Conservation (phyloP, 2,888 invertebrate genomes). For the Rhagonycha lutea region DNA sequence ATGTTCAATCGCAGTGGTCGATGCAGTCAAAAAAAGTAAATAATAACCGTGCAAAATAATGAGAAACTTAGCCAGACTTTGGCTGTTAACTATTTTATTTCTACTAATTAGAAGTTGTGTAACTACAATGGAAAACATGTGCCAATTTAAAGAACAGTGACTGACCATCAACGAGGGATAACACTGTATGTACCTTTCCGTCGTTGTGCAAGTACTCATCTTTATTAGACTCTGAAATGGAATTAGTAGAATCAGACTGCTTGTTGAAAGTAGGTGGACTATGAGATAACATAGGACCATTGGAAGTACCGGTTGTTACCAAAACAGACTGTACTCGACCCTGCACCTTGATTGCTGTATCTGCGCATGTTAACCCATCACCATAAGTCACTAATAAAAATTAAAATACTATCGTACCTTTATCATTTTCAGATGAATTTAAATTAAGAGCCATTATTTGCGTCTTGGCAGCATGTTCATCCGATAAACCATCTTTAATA, state of each 20-base stretch:
- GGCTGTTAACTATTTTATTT: background rate
- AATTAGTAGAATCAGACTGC: conserved; percentile 42
- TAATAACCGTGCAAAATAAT: background rate
- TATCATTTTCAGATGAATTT: conserved; percentile 40
- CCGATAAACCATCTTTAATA: conserved; percentile 28
- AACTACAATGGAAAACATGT: conserved; percentile 23
- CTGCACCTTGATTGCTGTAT: conserved; percentile 39
- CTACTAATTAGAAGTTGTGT: conserved; percentile 6
- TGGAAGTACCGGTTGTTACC: conserved; percentile 52
- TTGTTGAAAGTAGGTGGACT: conserved; percentile 50
- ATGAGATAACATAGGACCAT: conserved; percentile 54
- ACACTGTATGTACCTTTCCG: conserved; percentile 46
- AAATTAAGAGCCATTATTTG: conserved; percentile 44
- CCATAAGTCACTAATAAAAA: conserved; percentile 12
- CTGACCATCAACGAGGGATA: conserved; percentile 27
- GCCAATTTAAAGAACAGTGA: conserved; percentile 25
- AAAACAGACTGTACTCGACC: conserved; percentile 52
- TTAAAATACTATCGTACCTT: conserved; percentile 39
- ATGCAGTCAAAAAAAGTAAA: background rate
- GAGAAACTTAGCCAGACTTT: background rate
- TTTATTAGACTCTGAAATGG: conserved; percentile 44
- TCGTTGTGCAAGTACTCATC: conserved; percentile 50
- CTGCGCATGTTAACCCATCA: conserved; percentile 21
- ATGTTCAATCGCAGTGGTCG: background rate
- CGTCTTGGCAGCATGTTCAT: conserved; percentile 16